phyloP scores from a whole-genome alignment of 2,113 vertebrate genomes.

The Illadopsis cleaveri region DNA sequence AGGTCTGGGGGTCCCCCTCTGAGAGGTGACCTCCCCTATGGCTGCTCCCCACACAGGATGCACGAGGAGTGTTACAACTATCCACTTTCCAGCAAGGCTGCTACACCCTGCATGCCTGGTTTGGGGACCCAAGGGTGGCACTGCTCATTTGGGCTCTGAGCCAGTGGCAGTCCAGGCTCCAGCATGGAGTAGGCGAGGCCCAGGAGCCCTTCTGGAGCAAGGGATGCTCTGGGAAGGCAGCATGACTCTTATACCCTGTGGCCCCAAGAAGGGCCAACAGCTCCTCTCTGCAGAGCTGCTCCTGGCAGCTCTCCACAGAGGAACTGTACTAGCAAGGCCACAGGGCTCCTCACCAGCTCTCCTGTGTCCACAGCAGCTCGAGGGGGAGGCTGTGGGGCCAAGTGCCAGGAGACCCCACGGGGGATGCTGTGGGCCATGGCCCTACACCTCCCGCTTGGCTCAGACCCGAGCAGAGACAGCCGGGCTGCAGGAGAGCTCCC shows the following conservation, averaged over 20 bases:
- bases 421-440: neutral
- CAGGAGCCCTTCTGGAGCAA: neutral
- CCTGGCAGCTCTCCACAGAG: neutral
- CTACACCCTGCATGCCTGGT: no score
- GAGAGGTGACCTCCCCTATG: neutral
- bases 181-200: neutral
- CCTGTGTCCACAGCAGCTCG: fast-evolving
- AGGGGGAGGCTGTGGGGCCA: neutral
- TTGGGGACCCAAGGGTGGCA: neutral
- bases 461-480: neutral
- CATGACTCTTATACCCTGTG: fast-evolving
- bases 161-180: neutral
- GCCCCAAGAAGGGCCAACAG: neutral
- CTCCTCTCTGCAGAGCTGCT: neutral
- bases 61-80: neutral
- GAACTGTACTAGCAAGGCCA: neutral
- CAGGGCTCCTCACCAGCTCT: neutral
- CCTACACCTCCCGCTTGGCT: neutral
- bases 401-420: neutral
- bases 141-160: fast-evolving
- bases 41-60: neutral
- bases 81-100: neutral
- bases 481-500: neutral
- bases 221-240: neutral
- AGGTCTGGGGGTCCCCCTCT: fast-evolving